These are phyloP conservation scores for Coranthus polyacanthus DNA, from an alignment of 2,797 vertebrate genomes.

Conservation along the genomic window DNA sequence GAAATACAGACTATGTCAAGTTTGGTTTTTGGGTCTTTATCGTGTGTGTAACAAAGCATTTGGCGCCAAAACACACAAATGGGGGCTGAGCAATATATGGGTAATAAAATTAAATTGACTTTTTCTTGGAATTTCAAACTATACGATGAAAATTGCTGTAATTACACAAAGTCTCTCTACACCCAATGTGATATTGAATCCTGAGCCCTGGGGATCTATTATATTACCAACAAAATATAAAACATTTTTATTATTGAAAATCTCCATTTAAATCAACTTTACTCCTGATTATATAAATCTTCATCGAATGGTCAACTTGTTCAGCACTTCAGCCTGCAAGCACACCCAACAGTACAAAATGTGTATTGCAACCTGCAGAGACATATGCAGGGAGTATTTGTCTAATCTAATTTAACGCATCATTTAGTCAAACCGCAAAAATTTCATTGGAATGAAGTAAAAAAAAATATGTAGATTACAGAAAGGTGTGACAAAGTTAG, in stretches of 20 bases:
- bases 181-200: slow-evolving; percentile 11
- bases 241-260: slow-evolving; percentile 32
- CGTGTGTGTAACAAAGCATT: slow-evolving; percentile 33
- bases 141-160: slow-evolving; percentile 62
- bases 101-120: slow-evolving; percentile 69
- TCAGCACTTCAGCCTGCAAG: not conserved
- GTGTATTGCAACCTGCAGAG: not conserved
- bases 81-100: slow-evolving; percentile 30
- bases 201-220: slow-evolving; percentile 8
- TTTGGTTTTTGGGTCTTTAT: slow-evolving; percentile 32
- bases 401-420: slow-evolving; percentile 13
- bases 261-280: slow-evolving; percentile 24
- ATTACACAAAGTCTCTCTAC: slow-evolving; percentile 43
- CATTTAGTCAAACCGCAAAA: not conserved
- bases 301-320: not conserved
- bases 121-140: slow-evolving; percentile 69
- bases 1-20: slow-evolving; percentile 29
- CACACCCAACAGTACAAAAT: not conserved
- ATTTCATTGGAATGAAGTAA: not conserved
- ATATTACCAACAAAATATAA: slow-evolving; percentile 14
- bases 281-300: slow-evolving; percentile 17
- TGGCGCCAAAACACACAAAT: slow-evolving; percentile 58
- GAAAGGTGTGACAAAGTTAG: not conserved
- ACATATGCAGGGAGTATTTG: slow-evolving; percentile 6
- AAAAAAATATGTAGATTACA: not conserved